Evolutionary conservation across 2,113 vertebrate genomes (phyloP).

Genomic region (Ancistrus triradiatus): DNA sequence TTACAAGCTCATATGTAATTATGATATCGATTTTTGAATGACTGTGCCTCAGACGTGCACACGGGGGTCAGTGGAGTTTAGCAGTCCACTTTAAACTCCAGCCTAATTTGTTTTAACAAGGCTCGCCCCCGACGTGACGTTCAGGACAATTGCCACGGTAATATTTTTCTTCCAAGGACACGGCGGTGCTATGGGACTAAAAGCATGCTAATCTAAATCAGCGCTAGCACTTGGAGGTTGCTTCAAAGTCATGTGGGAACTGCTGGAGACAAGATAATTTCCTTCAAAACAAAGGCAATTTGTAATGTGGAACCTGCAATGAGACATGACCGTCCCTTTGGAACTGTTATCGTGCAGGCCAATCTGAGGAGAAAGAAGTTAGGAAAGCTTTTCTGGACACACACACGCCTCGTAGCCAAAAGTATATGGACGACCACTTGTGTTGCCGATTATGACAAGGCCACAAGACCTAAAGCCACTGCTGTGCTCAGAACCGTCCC

Average conservation of each 20-base stretch:
- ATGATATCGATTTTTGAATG: constrained; percentile 54
- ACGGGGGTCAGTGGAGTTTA: constrained; percentile 38
- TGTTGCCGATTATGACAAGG: too few species aligned
- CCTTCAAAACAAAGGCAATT: constrained; percentile 7
- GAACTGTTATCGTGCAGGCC: too few species aligned
- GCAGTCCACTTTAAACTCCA: constrained; percentile 21
- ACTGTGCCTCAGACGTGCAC: constrained; percentile 39
- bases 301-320: neutral
- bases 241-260: constrained; percentile 8
- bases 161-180: constrained; percentile 26
- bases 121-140: constrained; percentile 15
- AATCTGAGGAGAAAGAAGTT: too few species aligned
- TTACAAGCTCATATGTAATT: constrained; percentile 46
- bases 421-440: too few species aligned
- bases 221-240: neutral
- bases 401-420: too few species aligned
- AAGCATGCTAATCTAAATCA: neutral
- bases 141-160: neutral
- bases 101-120: constrained; percentile 16
- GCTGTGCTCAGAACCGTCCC: too few species aligned
- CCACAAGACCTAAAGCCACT: too few species aligned
- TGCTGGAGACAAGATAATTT: neutral
- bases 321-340: neutral
- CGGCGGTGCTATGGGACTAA: neutral
- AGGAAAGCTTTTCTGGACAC: too few species aligned